phyloP scores from a whole-genome alignment of 2,113 vertebrate genomes.

The Oryzias celebensis region DNA sequence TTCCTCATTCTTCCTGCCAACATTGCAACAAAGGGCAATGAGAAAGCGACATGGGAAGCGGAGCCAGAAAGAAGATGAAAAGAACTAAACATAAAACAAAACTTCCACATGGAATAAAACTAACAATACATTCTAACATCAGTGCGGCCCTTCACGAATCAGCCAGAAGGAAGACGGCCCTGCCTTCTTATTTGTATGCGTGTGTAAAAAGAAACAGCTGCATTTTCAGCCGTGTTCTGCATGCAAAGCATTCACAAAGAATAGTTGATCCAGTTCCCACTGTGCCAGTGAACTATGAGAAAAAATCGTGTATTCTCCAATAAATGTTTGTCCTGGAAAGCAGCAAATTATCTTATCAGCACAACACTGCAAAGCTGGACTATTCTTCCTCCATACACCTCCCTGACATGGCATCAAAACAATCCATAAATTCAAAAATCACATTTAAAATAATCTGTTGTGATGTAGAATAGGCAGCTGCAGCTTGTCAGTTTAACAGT shows the following conservation, averaged over 20 bases:
- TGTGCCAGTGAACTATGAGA: neutral
- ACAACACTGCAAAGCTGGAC: neutral
- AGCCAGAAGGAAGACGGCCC: neutral
- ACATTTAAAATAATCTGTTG: neutral
- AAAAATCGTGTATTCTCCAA: conserved; percentile 3
- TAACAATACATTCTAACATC: too few relatives aligned
- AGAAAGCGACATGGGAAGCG: neutral
- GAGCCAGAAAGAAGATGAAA: neutral
- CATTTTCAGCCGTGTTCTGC: conserved; percentile 3
- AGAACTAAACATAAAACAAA: neutral
- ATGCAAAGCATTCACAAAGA: conserved; percentile 6
- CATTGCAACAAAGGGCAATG: neutral
- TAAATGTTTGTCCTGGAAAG: neutral
- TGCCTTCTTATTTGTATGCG: conserved; percentile 9
- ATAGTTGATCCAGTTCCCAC: neutral
- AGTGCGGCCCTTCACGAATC: neutral
- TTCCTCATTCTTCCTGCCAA: conserved; percentile 3
- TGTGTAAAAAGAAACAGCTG: neutral
- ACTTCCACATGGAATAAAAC: too few relatives aligned
- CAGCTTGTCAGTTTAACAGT: too few relatives aligned
- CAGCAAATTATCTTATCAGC: neutral
- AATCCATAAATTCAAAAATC: neutral
- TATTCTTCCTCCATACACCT: neutral
- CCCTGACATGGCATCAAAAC: neutral
- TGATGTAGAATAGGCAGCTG: neutral